Evolutionary conservation across 2,797 vertebrate genomes (phyloP).

Genomic region (Microctenopoma stevenorrisi): DNA sequence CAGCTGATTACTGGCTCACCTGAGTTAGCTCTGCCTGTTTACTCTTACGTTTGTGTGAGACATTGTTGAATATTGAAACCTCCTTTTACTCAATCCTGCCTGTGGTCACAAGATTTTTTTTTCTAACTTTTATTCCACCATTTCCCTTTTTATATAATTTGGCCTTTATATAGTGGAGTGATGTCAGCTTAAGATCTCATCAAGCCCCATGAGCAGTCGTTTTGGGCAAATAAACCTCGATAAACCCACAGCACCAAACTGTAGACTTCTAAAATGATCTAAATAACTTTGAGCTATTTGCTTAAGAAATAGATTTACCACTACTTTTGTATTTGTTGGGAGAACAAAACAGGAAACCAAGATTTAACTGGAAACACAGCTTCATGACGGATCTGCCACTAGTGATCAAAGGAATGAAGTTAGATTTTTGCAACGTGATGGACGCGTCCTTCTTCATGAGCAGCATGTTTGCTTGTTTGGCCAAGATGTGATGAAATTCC

Average conservation of each 20-base stretch:
- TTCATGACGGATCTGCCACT: background rate
- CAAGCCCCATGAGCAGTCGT: no score
- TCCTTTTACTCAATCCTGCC: no score
- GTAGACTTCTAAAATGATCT: background rate
- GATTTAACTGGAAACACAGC: background rate
- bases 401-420: background rate
- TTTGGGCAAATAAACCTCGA: background rate
- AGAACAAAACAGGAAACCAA: background rate
- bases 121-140: no score
- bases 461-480: background rate
- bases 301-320: background rate
- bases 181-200: background rate
- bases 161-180: background rate
- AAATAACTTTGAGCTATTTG: background rate
- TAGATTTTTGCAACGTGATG: background rate
- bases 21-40: no score
- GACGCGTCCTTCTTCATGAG: background rate
- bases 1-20: no score
- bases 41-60: no score
- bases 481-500: background rate
- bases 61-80: no score
- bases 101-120: no score
- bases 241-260: background rate
- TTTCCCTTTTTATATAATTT: background rate
- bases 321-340: background rate